These are phyloP conservation scores for Myiagra hebetior DNA, from an alignment of 2,113 vertebrate species.

Conservation along the genomic window DNA sequence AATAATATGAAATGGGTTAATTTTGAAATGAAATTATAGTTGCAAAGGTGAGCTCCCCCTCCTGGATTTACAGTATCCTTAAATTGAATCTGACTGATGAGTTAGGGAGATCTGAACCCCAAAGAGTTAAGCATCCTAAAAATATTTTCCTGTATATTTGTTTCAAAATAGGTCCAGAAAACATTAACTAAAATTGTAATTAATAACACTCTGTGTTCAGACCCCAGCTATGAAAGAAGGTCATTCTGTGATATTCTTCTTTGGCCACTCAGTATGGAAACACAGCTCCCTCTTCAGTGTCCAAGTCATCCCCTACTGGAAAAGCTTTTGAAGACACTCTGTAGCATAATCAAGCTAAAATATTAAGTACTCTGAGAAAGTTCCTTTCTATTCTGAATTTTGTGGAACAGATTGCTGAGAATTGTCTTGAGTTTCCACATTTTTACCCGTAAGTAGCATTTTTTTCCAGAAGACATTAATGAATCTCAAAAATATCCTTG, in stretches of 20 bases:
- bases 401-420: background rate
- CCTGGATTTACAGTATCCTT: background rate
- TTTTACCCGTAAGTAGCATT: background rate
- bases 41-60: background rate
- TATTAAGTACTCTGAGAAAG: background rate
- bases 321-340: background rate
- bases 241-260: background rate
- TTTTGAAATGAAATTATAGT: background rate
- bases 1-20: background rate
- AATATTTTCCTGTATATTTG: background rate
- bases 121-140: background rate
- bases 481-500: background rate
- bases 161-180: background rate
- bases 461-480: background rate
- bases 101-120: background rate
- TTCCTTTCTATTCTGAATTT: background rate
- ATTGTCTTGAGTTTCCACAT: background rate
- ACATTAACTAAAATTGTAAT: background rate
- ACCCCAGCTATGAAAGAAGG: background rate
- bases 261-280: background rate
- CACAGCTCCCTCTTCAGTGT: background rate
- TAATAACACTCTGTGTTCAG: background rate
- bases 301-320: background rate
- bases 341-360: background rate
- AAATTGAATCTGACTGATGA: background rate